These are phyloP conservation scores for Aphidius gifuensis DNA, from an alignment of 1,140 invertebrate species.

Conservation along the genomic window DNA sequence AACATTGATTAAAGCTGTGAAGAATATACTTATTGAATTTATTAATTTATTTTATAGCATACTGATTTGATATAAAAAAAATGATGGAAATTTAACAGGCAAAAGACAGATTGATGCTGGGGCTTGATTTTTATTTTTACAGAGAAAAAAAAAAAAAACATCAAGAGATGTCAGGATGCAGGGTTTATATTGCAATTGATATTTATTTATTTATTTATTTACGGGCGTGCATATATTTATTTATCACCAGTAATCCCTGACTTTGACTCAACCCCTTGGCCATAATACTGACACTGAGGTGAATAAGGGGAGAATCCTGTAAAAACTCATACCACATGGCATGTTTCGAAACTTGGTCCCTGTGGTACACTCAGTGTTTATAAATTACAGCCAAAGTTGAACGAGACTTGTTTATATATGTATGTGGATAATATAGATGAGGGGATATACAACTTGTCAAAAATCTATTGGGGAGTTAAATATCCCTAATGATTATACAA, in stretches of 20 bases:
- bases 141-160: neutral
- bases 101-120: too few relatives aligned
- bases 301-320: constrained; percentile 20
- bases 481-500: constrained; percentile 48
- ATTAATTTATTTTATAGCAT: too few relatives aligned
- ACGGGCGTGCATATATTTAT: constrained; percentile 48
- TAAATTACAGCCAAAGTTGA: constrained; percentile 51
- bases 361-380: constrained; percentile 39
- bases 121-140: neutral
- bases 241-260: constrained; percentile 55
- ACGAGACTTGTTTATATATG: constrained; percentile 37
- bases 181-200: constrained; percentile 15
- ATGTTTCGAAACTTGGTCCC: constrained; percentile 43
- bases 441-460: constrained; percentile 54
- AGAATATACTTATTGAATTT: too few relatives aligned
- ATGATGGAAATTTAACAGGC: too few relatives aligned
- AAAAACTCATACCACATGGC: constrained; percentile 48
- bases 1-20: too few relatives aligned
- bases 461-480: constrained; percentile 49
- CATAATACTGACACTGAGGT: too few relatives aligned
- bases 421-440: constrained; percentile 19
- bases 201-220: constrained; percentile 40
- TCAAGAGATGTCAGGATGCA: neutral
- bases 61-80: too few relatives aligned
- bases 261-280: constrained; percentile 33